Conservation (phyloP, 2,888 invertebrate genomes). For the Deilephila elpenor region DNA sequence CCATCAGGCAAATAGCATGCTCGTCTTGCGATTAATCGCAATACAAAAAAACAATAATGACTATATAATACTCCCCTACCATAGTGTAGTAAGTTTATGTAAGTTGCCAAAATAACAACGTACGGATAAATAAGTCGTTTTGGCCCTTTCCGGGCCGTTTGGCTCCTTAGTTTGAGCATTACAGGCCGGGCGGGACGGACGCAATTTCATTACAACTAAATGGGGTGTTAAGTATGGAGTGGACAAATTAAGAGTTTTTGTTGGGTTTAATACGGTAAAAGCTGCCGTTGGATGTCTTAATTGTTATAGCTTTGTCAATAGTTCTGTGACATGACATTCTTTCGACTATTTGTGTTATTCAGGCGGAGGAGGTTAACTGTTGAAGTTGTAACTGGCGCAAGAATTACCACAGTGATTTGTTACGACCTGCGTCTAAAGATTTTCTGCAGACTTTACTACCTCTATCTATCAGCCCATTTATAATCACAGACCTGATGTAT, state of each 20-base stretch:
- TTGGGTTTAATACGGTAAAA: background rate
- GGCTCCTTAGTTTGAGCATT: conserved; percentile 6
- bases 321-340: background rate
- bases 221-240: conserved; percentile 22
- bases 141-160: conserved; percentile 30
- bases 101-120: background rate
- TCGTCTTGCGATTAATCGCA: too few relatives aligned
- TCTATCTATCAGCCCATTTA: too few relatives aligned
- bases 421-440: too few relatives aligned
- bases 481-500: too few relatives aligned
- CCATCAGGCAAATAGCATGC: too few relatives aligned
- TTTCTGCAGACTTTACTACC: too few relatives aligned
- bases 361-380: too few relatives aligned
- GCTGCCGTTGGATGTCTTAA: background rate
- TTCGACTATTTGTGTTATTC: too few relatives aligned
- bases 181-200: conserved; percentile 2
- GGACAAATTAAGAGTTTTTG: conserved; percentile 2
- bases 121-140: conserved; percentile 30
- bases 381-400: too few relatives aligned
- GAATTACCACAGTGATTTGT: too few relatives aligned
- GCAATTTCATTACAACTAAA: conserved; percentile 27
- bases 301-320: background rate
- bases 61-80: too few relatives aligned
- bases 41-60: too few relatives aligned
- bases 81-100: background rate